phyloP scores from a whole-genome alignment of 2,888 invertebrate species.

The Rambutsinella grinnellia region DNA sequence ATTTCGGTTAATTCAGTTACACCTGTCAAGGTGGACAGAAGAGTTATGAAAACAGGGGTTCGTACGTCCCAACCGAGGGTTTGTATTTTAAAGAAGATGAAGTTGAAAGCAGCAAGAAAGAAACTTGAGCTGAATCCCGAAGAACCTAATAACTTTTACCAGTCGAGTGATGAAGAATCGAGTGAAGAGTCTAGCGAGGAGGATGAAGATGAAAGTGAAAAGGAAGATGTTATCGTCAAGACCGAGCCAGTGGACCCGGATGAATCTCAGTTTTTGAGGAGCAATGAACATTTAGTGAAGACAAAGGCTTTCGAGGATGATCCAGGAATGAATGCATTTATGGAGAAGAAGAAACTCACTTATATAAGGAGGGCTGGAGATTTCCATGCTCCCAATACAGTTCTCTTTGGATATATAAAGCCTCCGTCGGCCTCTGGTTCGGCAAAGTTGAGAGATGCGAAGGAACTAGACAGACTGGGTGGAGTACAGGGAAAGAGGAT shows the following conservation, averaged over 20 bases:
- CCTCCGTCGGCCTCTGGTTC: background rate
- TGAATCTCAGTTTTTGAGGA: background rate
- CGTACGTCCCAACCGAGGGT: background rate
- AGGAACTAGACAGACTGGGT: conserved; percentile 28
- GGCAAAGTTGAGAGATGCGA: conserved; percentile 25
- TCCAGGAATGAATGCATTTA: background rate
- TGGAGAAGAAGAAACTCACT: background rate
- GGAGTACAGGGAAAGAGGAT: background rate
- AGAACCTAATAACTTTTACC: conserved; percentile 32
- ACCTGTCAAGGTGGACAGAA: background rate
- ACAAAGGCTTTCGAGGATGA: background rate
- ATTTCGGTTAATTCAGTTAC: background rate
- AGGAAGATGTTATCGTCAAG: background rate
- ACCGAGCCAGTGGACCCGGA: background rate
- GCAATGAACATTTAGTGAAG: conserved; percentile 31
- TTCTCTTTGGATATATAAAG: conserved; percentile 30
- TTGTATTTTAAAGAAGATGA: background rate
- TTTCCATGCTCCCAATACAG: conserved; percentile 12
- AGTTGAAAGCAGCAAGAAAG: background rate
- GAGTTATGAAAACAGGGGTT: too few relatives aligned
- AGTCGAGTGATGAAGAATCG: conserved; percentile 24
- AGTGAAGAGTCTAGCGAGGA: background rate
- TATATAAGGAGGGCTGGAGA: conserved; percentile 27
- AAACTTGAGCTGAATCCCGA: background rate
- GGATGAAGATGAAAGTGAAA: conserved; percentile 15